Conservation (phyloP, 92 coral and sea anemone species). For the Actinostola sp. region DNA sequence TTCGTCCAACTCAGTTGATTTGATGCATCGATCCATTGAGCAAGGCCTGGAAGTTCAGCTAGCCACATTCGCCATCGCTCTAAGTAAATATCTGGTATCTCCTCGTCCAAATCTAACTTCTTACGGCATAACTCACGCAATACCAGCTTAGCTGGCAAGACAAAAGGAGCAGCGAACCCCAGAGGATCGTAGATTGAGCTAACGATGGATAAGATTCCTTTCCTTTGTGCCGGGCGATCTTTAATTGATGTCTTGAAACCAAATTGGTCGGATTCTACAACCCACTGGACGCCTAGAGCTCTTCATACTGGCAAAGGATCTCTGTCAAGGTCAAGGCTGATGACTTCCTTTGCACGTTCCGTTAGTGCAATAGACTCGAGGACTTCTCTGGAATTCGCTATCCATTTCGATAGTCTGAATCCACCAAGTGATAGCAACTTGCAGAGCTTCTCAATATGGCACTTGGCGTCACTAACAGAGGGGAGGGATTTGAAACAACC, state of each 20-base stretch:
- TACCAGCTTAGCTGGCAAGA: constrained; percentile 42
- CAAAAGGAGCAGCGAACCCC: constrained; percentile 40
- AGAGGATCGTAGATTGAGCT: too few relatives aligned
- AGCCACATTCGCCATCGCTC: constrained; percentile 41
- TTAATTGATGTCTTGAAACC: too few relatives aligned
- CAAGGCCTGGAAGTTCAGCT: constrained; percentile 4
- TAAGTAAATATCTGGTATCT: constrained; percentile 18
- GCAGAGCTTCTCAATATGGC: not conserved
- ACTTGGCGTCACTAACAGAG: not conserved
- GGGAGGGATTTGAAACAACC: constrained; percentile 27
- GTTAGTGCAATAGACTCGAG: too few relatives aligned
- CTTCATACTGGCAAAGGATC: too few relatives aligned
- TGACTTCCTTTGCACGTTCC: not conserved
- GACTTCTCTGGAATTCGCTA: too few relatives aligned
- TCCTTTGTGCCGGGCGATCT: too few relatives aligned
- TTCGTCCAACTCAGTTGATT: constrained; percentile 25
- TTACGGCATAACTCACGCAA: constrained; percentile 44
- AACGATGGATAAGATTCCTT: too few relatives aligned
- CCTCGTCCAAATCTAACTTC: constrained; percentile 45
- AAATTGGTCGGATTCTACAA: too few relatives aligned
- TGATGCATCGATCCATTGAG: constrained; percentile 34
- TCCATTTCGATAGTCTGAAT: constrained; percentile 1
- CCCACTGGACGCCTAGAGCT: too few relatives aligned
- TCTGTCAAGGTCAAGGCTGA: too few relatives aligned
- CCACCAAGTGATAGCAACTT: not conserved